Evolutionary conservation across 2,113 vertebrate species (phyloP).

Genomic region (Ceyx melanurus): DNA sequence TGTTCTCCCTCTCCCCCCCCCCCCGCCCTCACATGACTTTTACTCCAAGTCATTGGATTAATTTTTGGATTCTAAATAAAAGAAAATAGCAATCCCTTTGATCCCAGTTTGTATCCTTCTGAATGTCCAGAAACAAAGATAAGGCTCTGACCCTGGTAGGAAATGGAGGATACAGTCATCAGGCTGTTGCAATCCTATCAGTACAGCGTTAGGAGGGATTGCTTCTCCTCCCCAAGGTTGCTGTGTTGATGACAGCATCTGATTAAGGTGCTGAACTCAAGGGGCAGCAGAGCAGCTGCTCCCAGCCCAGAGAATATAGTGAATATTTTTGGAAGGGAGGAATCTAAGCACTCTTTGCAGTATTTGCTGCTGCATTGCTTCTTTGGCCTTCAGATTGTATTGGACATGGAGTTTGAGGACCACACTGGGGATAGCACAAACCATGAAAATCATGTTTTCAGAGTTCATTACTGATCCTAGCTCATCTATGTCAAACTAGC

Average conservation of each 20-base stretch:
- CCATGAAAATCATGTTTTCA: background rate
- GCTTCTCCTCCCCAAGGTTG: background rate
- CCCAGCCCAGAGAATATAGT: background rate
- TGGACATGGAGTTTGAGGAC: background rate
- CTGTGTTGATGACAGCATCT: rapidly evolving
- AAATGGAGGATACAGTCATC: background rate
- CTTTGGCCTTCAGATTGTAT: background rate
- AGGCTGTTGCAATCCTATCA: background rate
- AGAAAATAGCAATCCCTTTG: background rate
- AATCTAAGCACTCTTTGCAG: background rate
- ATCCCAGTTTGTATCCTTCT: background rate
- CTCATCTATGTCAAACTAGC: background rate
- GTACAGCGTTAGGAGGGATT: background rate
- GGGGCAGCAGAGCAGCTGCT: background rate
- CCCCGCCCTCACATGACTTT: background rate
- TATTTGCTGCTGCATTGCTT: background rate
- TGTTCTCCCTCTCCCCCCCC: background rate
- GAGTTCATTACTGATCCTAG: background rate
- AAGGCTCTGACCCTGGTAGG: background rate
- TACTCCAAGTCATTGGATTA: background rate
- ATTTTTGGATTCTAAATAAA: background rate
- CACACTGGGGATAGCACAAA: background rate
- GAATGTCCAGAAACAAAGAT: background rate
- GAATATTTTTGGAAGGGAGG: background rate
- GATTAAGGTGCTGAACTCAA: background rate